A percentile compares a stretch with the other conserved stretches of the same genome.
Evolutionary conservation across 2,113 vertebrate genomes (phyloP).

Genomic region (Sapayoa aenigma): DNA sequence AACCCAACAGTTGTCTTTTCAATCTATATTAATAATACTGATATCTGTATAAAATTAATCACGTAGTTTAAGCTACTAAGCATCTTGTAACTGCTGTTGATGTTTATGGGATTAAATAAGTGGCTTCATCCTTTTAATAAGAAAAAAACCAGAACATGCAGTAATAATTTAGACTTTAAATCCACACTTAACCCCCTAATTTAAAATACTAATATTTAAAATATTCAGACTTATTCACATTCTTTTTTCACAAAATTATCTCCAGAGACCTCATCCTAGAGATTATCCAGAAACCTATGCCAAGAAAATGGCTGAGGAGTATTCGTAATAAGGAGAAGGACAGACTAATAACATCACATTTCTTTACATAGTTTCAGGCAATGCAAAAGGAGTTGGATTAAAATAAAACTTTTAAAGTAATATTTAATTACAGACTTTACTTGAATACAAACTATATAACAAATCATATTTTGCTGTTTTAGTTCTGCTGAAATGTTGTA

Average conservation of each 20-base stretch:
- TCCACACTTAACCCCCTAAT: background rate
- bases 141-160: background rate
- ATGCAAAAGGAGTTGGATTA: background rate
- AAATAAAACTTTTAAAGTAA: background rate
- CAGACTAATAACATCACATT: background rate
- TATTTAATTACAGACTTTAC: background rate
- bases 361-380: background rate
- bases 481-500: background rate
- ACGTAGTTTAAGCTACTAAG: background rate
- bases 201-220: background rate
- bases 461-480: background rate
- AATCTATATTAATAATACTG: background rate
- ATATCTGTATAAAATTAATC: background rate
- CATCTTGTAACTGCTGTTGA: background rate
- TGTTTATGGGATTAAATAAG: background rate
- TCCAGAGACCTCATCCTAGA: background rate
- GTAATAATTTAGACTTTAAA: background rate
- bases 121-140: background rate
- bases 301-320: background rate
- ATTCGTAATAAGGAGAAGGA: background rate
- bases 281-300: background rate
- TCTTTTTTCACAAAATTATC: background rate
- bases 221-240: background rate
- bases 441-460: background rate
- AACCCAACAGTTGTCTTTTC: background rate